Conservation (phyloP, 2,113 vertebrate genomes). For the Nesogale talazaci region DNA sequence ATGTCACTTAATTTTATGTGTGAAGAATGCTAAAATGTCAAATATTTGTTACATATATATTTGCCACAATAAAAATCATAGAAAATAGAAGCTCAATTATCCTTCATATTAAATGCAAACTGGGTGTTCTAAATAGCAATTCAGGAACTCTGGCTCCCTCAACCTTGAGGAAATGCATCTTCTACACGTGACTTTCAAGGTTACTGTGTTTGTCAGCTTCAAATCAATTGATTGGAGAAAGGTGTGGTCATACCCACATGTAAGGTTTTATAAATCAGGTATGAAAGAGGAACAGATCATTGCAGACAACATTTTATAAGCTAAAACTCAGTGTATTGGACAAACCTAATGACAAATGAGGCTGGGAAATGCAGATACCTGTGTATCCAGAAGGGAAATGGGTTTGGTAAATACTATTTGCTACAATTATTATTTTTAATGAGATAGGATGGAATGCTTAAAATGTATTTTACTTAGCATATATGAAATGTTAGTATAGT, state of each 20-base stretch:
- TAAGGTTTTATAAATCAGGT: not conserved
- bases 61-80: too few relatives aligned
- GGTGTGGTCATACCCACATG: not conserved
- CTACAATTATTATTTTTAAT: constrained; percentile 37
- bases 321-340: constrained; percentile 2
- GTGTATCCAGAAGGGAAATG: constrained; percentile 11
- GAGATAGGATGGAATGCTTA: constrained; percentile 3
- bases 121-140: not conserved
- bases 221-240: not conserved
- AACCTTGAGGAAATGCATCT: not conserved
- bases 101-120: constrained; percentile 6
- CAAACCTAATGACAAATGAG: not conserved
- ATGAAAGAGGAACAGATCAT: not conserved
- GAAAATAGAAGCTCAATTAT: not conserved
- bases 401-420: not conserved
- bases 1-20: too few relatives aligned
- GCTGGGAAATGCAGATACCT: not conserved
- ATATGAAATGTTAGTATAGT: not conserved
- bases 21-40: too few relatives aligned
- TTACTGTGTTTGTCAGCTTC: not conserved
- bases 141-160: not conserved
- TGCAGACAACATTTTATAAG: constrained; percentile 19
- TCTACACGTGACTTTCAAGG: not conserved
- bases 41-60: too few relatives aligned
- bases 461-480: constrained; percentile 26